These are phyloP conservation scores for Stegostoma tigrinum DNA, from an alignment of 2,113 vertebrate genomes.

Conservation along the genomic window DNA sequence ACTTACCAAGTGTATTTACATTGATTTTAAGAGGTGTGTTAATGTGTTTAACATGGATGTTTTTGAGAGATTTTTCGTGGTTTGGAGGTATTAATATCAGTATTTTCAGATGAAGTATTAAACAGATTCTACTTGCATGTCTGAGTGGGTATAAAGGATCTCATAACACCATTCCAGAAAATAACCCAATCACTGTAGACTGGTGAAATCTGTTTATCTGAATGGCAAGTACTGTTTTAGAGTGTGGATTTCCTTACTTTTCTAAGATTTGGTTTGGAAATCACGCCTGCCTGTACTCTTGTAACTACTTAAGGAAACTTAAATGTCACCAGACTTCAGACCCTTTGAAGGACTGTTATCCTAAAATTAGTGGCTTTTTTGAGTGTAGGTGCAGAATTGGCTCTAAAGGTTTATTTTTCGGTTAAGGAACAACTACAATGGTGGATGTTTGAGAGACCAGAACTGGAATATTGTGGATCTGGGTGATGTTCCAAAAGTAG, in stretches of 20 bases:
- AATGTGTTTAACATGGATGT: no score
- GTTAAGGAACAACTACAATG: not conserved
- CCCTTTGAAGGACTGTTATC: not conserved
- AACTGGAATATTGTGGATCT: not conserved
- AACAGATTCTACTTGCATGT: not conserved
- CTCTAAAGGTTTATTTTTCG: not conserved
- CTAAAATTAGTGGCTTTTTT: not conserved
- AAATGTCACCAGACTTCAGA: not conserved
- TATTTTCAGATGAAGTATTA: not conserved
- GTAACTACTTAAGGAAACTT: not conserved
- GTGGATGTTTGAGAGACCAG: not conserved
- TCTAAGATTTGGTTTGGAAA: not conserved
- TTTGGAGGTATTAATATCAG: not conserved
- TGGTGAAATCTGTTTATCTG: not conserved
- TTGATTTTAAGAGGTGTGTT: no score
- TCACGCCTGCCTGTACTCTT: not conserved
- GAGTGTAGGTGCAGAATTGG: not conserved
- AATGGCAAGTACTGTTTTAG: not conserved
- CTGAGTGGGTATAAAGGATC: not conserved
- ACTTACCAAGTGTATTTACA: no score
- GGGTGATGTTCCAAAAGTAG: not conserved
- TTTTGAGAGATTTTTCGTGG: not conserved
- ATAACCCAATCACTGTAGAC: not conserved
- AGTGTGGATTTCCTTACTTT: not conserved
- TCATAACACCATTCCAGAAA: not conserved